phyloP scores from a whole-genome alignment of 1,140 invertebrate genomes.

The Hormaphis cornu region DNA sequence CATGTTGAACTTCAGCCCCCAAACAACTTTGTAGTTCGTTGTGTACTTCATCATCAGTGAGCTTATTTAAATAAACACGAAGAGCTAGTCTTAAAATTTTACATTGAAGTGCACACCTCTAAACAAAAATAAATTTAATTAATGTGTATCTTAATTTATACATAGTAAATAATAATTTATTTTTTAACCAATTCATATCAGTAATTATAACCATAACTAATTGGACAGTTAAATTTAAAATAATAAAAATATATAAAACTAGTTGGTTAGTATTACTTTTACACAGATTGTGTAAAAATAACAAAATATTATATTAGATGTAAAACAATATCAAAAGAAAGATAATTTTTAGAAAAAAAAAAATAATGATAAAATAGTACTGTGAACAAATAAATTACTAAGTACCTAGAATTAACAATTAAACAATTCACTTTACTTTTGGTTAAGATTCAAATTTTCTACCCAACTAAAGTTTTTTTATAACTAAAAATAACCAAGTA shows the following conservation, averaged over 20 bases:
- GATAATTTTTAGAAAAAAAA: too few species aligned
- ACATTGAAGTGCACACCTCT: slow-evolving; percentile 37
- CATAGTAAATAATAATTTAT: neutral
- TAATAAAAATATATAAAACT: too few species aligned
- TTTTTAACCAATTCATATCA: neutral
- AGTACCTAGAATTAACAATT: neutral
- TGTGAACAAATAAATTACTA: too few species aligned
- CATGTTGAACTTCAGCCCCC: slow-evolving; percentile 34
- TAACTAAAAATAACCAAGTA: neutral
- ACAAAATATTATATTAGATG: too few species aligned
- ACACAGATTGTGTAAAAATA: too few species aligned
- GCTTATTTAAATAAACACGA: slow-evolving; percentile 36
- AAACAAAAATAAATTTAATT: slow-evolving; percentile 24
- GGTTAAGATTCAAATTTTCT: too few species aligned
- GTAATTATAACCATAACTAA: too few species aligned
- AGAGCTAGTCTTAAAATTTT: slow-evolving; percentile 36
- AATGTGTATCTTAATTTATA: too few species aligned
- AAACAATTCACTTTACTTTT: neutral
- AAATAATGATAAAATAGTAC: too few species aligned
- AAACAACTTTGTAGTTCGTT: slow-evolving; percentile 37
- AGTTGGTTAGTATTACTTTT: too few species aligned
- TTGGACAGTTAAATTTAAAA: too few species aligned
- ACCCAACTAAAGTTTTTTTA: neutral
- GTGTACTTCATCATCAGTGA: slow-evolving; percentile 36
- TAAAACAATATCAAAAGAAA: too few species aligned